Conservation (phyloP, 1,140 invertebrate species). For the Sogatella furcifera region DNA sequence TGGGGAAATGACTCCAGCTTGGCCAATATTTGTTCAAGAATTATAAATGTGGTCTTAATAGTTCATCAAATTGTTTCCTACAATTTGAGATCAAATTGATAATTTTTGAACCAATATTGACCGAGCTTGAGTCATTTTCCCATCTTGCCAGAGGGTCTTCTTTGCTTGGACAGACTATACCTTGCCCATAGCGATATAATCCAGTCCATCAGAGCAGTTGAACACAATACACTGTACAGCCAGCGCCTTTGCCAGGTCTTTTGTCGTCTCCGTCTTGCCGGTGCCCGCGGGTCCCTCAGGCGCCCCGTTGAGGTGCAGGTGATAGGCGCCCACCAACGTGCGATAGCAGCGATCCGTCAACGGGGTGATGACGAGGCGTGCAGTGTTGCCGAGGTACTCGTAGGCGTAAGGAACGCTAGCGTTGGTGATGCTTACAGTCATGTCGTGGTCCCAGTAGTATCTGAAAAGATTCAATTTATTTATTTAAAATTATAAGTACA, state of each 20-base stretch:
- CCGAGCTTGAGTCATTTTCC: too few species aligned
- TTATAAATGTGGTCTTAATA: too few species aligned
- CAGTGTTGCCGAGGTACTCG: slow-evolving; percentile 77
- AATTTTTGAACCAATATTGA: too few species aligned
- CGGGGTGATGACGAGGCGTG: slow-evolving; percentile 57
- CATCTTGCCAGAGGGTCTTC: too few species aligned
- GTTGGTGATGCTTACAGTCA: slow-evolving; percentile 77
- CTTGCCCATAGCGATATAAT: slow-evolving; percentile 89
- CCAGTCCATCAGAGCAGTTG: slow-evolving; percentile 88
- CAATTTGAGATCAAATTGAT: too few species aligned
- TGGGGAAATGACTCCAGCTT: too few species aligned
- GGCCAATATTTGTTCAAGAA: too few species aligned
- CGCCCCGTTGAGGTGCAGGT: slow-evolving; percentile 76
- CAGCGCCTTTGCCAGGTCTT: slow-evolving; percentile 79
- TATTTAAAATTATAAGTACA: too few species aligned
- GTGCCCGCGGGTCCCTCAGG: slow-evolving; percentile 84
- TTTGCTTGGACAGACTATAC: too few species aligned
- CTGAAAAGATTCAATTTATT: slow-evolving; percentile 18
- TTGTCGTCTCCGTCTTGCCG: slow-evolving; percentile 83
- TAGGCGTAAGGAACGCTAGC: slow-evolving; percentile 75
- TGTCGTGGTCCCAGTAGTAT: slow-evolving; percentile 78
- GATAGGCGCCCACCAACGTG: slow-evolving; percentile 78
- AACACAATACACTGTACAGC: slow-evolving; percentile 90
- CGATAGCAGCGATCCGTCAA: slow-evolving; percentile 71
- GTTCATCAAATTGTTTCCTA: too few species aligned